Evolutionary conservation across 53 echinoderm and acorn worm species (phyloP).

Genomic region (Arbacia lixula): DNA sequence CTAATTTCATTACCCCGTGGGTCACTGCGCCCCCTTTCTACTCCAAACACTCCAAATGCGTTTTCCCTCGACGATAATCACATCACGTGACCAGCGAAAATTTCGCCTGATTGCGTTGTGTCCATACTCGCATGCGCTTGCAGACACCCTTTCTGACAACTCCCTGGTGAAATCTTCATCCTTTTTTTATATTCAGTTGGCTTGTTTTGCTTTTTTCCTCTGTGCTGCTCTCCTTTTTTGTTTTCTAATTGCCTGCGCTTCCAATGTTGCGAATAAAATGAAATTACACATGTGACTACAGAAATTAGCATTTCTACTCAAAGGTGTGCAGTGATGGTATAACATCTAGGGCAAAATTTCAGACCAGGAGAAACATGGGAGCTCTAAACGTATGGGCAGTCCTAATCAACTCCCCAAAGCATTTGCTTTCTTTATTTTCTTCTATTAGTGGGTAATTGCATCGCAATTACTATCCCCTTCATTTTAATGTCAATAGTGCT

Average conservation of each 20-base stretch:
- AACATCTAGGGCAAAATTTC: no score
- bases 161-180: conserved; percentile 32
- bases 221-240: conserved; percentile 3
- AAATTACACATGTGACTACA: conserved; percentile 21
- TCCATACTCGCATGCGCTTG: conserved; percentile 12
- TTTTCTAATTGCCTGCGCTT: conserved; percentile 50
- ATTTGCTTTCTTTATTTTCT: no score
- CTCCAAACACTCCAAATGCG: background rate
- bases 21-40: conserved; percentile 32
- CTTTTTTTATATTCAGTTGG: background rate
- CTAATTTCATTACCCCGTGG: conserved; percentile 38
- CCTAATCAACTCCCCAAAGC: no score
- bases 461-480: no score
- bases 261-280: conserved; percentile 56
- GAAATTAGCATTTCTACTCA: conserved; percentile 50
- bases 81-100: conserved; percentile 37
- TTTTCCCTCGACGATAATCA: conserved; percentile 32
- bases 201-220: background rate
- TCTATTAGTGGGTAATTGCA: no score
- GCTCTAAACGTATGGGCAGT: no score
- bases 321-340: no score
- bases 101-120: conserved; percentile 55
- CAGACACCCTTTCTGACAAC: conserved; percentile 28
- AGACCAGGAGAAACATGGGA: no score
- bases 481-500: no score